Evolutionary conservation across 1,140 invertebrate genomes (phyloP).

Genomic region (Aphelinus atriplicis): DNA sequence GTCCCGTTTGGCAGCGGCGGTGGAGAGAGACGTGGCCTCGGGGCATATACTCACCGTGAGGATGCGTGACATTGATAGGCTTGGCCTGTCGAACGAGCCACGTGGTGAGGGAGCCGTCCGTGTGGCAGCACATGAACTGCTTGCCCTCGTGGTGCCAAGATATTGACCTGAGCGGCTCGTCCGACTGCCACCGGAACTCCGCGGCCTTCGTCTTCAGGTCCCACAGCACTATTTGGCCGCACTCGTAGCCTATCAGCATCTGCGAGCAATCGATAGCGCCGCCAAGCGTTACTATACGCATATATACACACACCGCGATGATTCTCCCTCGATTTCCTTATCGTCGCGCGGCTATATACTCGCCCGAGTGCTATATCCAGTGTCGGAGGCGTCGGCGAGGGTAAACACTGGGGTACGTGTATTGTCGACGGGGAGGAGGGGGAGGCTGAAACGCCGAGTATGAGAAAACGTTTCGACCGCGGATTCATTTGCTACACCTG

Average conservation of each 20-base stretch:
- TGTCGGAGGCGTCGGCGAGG: no score
- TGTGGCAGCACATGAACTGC: conserved; percentile 96
- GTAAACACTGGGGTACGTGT: no score
- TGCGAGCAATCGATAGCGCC: conserved; percentile 57
- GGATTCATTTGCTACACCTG: no score
- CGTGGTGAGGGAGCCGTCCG: conserved; percentile 92
- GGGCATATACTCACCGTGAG: conserved; percentile 80
- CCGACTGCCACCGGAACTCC: conserved; percentile 83
- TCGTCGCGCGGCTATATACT: no score
- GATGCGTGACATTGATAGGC: conserved; percentile 84
- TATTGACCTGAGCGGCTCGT: conserved; percentile 84
- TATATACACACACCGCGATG: no score
- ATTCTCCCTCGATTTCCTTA: no score
- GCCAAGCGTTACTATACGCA: neutral
- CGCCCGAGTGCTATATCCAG: no score
- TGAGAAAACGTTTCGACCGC: no score
- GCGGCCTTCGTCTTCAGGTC: conserved; percentile 86
- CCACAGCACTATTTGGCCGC: conserved; percentile 94
- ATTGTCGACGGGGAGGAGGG: no score
- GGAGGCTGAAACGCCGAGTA: no score
- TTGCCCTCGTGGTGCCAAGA: conserved; percentile 98
- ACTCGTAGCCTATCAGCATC: conserved; percentile 97
- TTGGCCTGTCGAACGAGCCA: conserved; percentile 86
- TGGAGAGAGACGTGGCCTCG: no score
- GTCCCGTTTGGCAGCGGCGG: no score